phyloP scores from a whole-genome alignment of 2,113 vertebrate genomes.

The Crypturellus undulatus region DNA sequence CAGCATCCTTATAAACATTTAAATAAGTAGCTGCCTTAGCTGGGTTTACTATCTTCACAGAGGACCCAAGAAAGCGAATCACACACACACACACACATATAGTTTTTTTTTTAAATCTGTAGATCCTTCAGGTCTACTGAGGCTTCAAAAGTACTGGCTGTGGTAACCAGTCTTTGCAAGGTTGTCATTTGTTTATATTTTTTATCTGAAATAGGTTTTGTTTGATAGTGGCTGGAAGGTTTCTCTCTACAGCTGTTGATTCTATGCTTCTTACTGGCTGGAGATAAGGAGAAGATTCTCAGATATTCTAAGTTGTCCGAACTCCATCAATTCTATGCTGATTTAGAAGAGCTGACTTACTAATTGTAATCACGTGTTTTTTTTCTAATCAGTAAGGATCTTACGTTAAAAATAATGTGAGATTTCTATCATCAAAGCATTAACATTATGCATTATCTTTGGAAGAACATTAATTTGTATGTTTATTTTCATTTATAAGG shows the following conservation, averaged over 20 bases:
- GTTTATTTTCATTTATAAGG: conserved; percentile 52
- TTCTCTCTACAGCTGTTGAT: background rate
- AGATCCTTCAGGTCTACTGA: background rate
- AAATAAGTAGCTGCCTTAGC: background rate
- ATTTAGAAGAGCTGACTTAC: conserved; percentile 24
- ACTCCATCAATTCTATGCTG: background rate
- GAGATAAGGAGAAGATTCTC: background rate
- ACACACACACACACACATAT: no score
- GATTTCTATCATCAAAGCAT: conserved; percentile 58
- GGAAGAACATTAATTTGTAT: conserved; percentile 26
- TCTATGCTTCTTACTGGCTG: background rate
- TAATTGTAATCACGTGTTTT: conserved; percentile 3
- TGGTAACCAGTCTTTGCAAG: background rate
- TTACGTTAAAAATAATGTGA: conserved; percentile 40
- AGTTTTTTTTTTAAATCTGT: background rate
- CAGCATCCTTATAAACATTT: background rate
- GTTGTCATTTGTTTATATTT: background rate
- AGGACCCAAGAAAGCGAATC: background rate
- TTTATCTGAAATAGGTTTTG: background rate
- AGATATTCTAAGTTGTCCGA: background rate
- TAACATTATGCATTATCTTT: conserved; percentile 32
- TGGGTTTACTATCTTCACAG: background rate
- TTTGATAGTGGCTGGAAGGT: background rate
- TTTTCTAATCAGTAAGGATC: background rate
- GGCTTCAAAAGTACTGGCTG: background rate